Evolutionary conservation across 2,888 invertebrate genomes (phyloP).

Genomic region (Eudemis profundana): DNA sequence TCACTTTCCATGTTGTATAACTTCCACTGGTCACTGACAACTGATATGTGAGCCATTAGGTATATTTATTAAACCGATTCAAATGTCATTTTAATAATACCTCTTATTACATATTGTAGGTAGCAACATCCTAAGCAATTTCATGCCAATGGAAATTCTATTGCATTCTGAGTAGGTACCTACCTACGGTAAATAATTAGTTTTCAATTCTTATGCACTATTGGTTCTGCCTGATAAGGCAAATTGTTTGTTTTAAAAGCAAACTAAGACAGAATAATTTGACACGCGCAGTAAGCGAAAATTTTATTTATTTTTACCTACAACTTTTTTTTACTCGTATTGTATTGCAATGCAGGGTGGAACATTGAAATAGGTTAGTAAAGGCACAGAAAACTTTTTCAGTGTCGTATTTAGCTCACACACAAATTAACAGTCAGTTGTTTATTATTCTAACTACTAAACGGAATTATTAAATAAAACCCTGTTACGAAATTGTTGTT

Average conservation of each 20-base stretch:
- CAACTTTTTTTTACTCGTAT: too few species aligned
- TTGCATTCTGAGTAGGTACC: background rate
- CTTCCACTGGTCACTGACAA: conserved; percentile 5
- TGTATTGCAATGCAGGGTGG: too few species aligned
- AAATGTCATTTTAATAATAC: conserved; percentile 33
- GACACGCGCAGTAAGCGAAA: too few species aligned
- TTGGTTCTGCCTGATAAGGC: conserved; percentile 19
- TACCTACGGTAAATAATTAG: background rate
- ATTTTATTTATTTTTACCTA: too few species aligned
- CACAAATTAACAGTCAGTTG: too few species aligned
- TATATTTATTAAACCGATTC: conserved; percentile 10
- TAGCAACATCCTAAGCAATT: conserved; percentile 18
- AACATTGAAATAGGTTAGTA: too few species aligned
- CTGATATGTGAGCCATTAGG: background rate
- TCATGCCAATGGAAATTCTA: conserved; percentile 20
- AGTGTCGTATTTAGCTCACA: too few species aligned
- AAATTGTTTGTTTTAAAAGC: background rate
- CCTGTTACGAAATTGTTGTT: too few species aligned
- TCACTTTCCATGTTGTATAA: background rate
- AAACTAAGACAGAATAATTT: background rate
- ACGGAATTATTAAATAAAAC: too few species aligned
- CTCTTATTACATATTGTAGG: background rate
- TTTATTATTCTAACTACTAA: too few species aligned
- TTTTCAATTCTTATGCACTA: conserved; percentile 5
- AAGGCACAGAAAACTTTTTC: too few species aligned